phyloP scores from a whole-genome alignment of 2,888 invertebrate species.

The Scaptomyza reducta region DNA sequence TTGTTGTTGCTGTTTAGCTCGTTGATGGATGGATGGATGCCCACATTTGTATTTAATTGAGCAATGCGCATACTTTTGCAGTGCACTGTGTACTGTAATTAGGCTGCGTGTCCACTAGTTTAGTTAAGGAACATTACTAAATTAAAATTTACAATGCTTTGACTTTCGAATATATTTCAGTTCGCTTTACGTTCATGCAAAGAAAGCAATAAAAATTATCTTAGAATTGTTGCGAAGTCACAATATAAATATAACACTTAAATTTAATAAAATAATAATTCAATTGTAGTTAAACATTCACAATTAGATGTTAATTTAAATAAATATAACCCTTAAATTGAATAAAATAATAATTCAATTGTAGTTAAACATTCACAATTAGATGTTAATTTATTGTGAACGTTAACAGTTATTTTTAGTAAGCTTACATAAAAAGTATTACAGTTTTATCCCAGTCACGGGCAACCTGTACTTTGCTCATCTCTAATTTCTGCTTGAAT shows the following conservation, averaged over 20 bases:
- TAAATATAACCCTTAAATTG: too few species aligned
- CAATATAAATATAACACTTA: too few species aligned
- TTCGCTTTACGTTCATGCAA: neutral
- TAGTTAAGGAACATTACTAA: slow-evolving; percentile 19
- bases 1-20: slow-evolving; percentile 40
- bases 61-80: slow-evolving; percentile 65
- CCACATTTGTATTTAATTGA: slow-evolving; percentile 77
- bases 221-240: neutral
- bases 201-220: too few species aligned
- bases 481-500: slow-evolving; percentile 37
- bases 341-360: too few species aligned
- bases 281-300: too few species aligned
- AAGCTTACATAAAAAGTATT: neutral
- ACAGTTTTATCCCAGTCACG: slow-evolving; percentile 14
- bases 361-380: neutral
- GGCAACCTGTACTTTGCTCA: slow-evolving; percentile 22
- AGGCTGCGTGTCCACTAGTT: slow-evolving; percentile 43
- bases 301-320: too few species aligned
- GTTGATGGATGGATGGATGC: slow-evolving; percentile 68
- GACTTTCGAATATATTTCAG: slow-evolving; percentile 2
- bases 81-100: slow-evolving; percentile 56
- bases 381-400: neutral
- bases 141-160: slow-evolving; percentile 7
- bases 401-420: neutral
- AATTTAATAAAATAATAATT: too few species aligned